Evolutionary conservation across 2,888 invertebrate species (phyloP), one percentile per base, ranked within the genome.

Genomic region (Euclidia mi): DNA sequence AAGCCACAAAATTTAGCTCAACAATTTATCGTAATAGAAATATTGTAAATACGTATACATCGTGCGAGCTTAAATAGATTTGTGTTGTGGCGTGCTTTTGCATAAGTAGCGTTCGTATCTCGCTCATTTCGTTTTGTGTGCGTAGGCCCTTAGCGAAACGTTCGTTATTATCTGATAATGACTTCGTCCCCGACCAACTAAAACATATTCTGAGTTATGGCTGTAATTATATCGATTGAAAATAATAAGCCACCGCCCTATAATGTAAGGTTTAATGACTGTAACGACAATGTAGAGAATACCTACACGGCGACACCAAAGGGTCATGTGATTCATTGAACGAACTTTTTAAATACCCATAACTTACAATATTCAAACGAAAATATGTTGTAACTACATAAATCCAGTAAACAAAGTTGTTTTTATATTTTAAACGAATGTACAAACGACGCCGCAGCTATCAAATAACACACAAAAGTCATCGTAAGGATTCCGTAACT

Each of bases 1-100:
- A 90, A 88, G 84, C 90, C 83, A 81, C 91, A 84, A 85, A 92
- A 93, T 93, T 93, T 94, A 91, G 87, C 87, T 75, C 81, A 68
- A 84, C 88, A 91, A 94, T 94, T 93, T 94, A 94, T 94, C 88
- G 87, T 88, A 90, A 91, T 91, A 92, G 89, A 91, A 91, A 90
- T 91, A 91, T 89, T 91, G 90, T 93, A 92, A 92, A 92, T 91
- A 92, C 85, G 81, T 82, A 84, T 85, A 87, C 83, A 82, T 87
- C 85, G 87, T 82, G 84, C 84, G 82, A 83, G 85, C 84, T 88
- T 88, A 85, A 90, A 89, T 90, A 89, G 89, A 91, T 89, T 91
- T 90, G 87, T 85, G 85, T 79, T 71, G 76, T 82, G 76, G 85
- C 93, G 92, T 93, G 92, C 88, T 85, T 87, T 79, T 74, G 93